Base-by-base conservation (phyloP, 2,113 vertebrate genomes). In the Cottus gobio region DNA sequence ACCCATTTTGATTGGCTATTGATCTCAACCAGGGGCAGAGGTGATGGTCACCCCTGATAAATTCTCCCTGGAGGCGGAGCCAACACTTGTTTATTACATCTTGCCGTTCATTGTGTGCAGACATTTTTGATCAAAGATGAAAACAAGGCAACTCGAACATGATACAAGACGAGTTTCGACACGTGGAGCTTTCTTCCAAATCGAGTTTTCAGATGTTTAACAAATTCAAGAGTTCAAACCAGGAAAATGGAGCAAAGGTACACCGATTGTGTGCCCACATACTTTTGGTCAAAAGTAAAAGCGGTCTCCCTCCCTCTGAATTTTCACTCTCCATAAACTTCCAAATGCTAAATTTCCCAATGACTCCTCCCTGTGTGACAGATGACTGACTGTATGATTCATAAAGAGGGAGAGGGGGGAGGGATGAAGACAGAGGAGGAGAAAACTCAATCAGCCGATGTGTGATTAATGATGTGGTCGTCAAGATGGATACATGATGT, bases 391-490 rank as follows among this genome's bases (percentile, higher is more conserved):
- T 44, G 50, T 1, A 4, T 44, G 74, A 65, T 30, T 64, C 44
- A 22, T 8, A 0, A 4, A 3, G 61, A 10, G 11, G 16, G 22
- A 11, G 11, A 8, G 8, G 6, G 36, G 24, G 15, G 52, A 36
- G 52, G 36, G 73, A 18, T 12, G 18, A 5, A 22, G 62, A 24
- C 36, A 5, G 52, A 37, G 65, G 46, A 46, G 44, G 65, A 39
- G 26, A 66, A 61, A 36, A 52, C 44, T 63, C 58, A 50, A 46
- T 76, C 50, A 36, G 15, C 65, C 2, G 18, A n/a, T n/a, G 12
- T 36, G 28, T 77, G 74, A 68, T 77, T 26, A 39, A 67, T 3
- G 30, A 57, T 58, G 63, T 58, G 36, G 52, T 67, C 22, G 37
- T 60, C 31, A 44, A 4, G 52, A 66, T 8, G 36, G 31, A 24